phyloP scores from a whole-genome alignment of 2,797 vertebrate species.

The Hypotaenidia okinawae region DNA sequence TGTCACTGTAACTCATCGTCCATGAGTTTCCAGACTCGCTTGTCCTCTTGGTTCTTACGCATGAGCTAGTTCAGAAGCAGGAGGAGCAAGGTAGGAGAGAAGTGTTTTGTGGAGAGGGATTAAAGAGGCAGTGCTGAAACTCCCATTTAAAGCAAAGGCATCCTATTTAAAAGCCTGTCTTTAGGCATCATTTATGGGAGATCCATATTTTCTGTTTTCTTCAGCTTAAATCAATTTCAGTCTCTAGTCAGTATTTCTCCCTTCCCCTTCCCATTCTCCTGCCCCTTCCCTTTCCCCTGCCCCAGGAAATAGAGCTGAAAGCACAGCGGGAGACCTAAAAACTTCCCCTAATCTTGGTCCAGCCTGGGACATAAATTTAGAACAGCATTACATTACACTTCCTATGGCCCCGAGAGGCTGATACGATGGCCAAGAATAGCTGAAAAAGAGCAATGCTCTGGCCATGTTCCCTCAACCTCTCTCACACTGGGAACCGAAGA shows the following conservation, averaged over 20 bases:
- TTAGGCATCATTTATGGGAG: not conserved
- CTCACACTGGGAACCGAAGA: not conserved
- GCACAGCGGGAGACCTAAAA: not conserved
- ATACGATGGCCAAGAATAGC: not conserved
- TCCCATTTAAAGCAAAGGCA: not conserved
- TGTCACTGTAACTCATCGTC: not conserved
- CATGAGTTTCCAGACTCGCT: not conserved
- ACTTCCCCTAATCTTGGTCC: not conserved
- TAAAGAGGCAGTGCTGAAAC: not conserved
- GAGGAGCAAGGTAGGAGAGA: not conserved
- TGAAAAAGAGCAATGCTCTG: not conserved
- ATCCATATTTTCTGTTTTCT: not conserved
- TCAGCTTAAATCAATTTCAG: not conserved
- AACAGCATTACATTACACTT: constrained; percentile 4
- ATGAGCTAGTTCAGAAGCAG: not conserved
- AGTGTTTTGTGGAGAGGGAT: not conserved
- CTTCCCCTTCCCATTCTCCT: not conserved
- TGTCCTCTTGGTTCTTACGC: not conserved
- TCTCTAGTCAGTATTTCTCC: not conserved
- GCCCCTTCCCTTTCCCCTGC: not conserved
- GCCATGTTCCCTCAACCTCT: not conserved
- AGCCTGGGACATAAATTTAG: constrained; percentile 34
- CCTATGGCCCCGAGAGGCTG: not conserved
- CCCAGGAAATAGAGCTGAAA: constrained; percentile 14
- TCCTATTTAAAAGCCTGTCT: not conserved